A percentile compares a stretch with the other conserved stretches of the same genome.
Conservation (phyloP, 2,113 vertebrate species). For the Vidua macroura region DNA sequence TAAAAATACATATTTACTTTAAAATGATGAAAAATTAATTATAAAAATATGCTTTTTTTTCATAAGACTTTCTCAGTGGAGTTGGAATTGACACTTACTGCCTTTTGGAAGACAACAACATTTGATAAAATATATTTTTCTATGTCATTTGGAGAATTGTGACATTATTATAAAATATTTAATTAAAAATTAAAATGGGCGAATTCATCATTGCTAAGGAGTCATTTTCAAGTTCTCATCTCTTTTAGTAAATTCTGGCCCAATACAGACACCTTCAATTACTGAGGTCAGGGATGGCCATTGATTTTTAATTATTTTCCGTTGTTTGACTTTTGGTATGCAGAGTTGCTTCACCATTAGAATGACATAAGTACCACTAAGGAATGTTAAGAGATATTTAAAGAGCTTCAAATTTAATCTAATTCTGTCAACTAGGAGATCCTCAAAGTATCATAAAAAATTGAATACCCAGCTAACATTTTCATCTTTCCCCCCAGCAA, state of each 20-base stretch:
- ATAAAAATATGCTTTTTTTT: neutral
- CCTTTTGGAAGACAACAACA: neutral
- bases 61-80: neutral
- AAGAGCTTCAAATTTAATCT: neutral
- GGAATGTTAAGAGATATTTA: neutral
- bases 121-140: neutral
- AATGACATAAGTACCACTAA: neutral
- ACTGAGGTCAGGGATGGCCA: neutral
- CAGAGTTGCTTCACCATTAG: neutral
- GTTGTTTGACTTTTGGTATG: neutral
- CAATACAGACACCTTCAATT: neutral
- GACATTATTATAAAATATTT: neutral
- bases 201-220: neutral
- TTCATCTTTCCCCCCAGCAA: neutral
- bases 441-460: neutral
- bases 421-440: neutral
- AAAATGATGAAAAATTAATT: neutral
- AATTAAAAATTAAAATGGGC: neutral
- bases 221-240: neutral
- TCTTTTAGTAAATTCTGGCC: neutral
- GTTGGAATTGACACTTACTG: neutral
- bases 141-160: neutral
- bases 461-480: neutral
- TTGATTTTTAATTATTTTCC: neutral
- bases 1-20: neutral